These are phyloP conservation scores for Rhyacophila brunnea DNA, from an alignment of 1,140 invertebrate genomes.

Conservation along the genomic window DNA sequence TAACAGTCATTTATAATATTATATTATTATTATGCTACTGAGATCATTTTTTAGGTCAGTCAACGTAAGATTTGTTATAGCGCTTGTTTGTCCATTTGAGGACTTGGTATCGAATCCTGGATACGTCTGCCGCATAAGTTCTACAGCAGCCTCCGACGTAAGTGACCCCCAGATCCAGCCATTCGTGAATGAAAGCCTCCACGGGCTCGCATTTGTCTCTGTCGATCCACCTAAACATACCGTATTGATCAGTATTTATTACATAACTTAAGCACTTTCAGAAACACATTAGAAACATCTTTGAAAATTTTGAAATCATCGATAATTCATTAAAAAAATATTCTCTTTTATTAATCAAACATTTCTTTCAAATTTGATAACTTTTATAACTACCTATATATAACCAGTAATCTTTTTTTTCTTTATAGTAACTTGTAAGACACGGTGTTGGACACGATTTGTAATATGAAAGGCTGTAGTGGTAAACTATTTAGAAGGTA, in stretches of 20 bases:
- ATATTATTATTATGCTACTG: neutral
- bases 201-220: conserved; percentile 59
- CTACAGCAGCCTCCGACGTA: conserved; percentile 72
- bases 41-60: conserved; percentile 22
- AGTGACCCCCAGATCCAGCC: conserved; percentile 62
- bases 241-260: neutral
- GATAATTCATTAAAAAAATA: too few relatives aligned
- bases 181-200: conserved; percentile 58
- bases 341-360: too few relatives aligned
- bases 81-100: conserved; percentile 51
- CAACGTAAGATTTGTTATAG: neutral
- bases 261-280: neutral
- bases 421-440: too few relatives aligned
- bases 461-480: too few relatives aligned
- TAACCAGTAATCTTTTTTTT: too few relatives aligned
- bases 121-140: conserved; percentile 62
- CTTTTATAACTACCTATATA: too few relatives aligned
- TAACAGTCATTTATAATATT: too few relatives aligned
- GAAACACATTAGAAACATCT: neutral
- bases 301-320: neutral
- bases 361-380: too few relatives aligned
- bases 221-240: conserved; percentile 60
- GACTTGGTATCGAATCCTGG: conserved; percentile 57
- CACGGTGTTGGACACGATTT: too few relatives aligned
- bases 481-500: too few relatives aligned